Base-by-base conservation (phyloP, 2,113 vertebrate species). In the Cyprichromis sp. region DNA sequence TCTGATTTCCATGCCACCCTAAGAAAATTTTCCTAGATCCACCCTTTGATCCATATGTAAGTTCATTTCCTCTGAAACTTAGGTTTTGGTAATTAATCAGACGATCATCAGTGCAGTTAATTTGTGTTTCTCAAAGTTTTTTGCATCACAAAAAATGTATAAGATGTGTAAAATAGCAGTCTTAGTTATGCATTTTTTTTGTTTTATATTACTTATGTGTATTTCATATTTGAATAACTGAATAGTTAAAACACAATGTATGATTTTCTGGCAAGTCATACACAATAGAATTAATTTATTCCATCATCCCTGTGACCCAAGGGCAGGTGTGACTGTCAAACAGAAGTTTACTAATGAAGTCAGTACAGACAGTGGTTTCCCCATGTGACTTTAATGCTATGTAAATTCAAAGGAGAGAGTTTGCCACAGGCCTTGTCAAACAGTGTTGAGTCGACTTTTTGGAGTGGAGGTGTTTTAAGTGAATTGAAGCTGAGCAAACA, bases 401-500 rank as follows among this genome's bases (percentile, higher is more conserved):
- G 12, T 34, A 26, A 73, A 78, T 87, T 90, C 86, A 91, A 91
- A 89, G 87, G 50, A 78, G 31, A 83, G 63, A 76, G 66, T 89
- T 87, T 81, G 54, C 50, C 26, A 34, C 47, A 85, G 93, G 87
- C 88, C 82, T 61, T 85, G 59, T 83, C 79, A 66, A 31, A 85
- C 57, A 63, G 12, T 21, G 71, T 53, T 31, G 81, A 80, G 61
- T 6, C 10, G 59, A 87, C 61, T 36, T 55, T 68, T 52, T 83
- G 59, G 45, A 85, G 87, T 81, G 85, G 31, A 87, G 80, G 66
- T 82, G 50, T 71, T 85, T 85, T 86, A 63, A 82, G 83, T 21
- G 59, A 91, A 86, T 21, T 83, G 81, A 86, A 87, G 84, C 52
- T 55, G 40, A 89, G 82, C 59, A 84, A 88, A 94, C 88, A 92